Evolutionary conservation across 2,888 invertebrate species (phyloP).

Genomic region (Drosophila melanosoma): DNA sequence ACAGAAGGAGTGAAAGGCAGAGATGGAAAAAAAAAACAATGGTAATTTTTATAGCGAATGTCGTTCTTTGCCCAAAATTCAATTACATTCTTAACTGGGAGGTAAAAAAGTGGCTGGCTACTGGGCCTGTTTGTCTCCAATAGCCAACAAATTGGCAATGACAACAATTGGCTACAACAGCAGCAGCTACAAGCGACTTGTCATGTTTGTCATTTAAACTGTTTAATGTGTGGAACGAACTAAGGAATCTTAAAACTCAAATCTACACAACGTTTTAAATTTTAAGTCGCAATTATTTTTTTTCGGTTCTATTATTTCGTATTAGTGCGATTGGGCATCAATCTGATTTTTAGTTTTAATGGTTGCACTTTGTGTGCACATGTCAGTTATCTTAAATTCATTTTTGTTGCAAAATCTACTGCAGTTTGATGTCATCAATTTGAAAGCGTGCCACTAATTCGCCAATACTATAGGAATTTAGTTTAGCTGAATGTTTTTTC

Average conservation of each 20-base stretch:
- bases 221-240: conserved; percentile 67
- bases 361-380: conserved; percentile 9
- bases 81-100: conserved; percentile 9
- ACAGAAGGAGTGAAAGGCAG: background rate
- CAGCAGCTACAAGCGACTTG: conserved; percentile 20
- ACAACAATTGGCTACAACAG: background rate
- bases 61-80: conserved; percentile 39
- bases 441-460: conserved; percentile 49
- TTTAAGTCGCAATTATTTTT: conserved; percentile 8
- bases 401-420: conserved; percentile 9
- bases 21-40: conserved; percentile 5
- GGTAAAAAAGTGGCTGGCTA: conserved; percentile 13
- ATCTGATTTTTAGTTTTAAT: conserved; percentile 18
- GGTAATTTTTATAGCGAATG: conserved; percentile 40
- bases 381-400: conserved; percentile 22
- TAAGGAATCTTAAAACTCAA: conserved; percentile 39
- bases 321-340: background rate
- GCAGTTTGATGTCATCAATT: conserved; percentile 14
- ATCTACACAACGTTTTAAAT: conserved; percentile 16
- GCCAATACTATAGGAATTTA: conserved; percentile 8
- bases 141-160: conserved; percentile 40
- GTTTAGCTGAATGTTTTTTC: conserved; percentile 6
- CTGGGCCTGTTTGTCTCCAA: conserved; percentile 57
- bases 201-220: conserved; percentile 53
- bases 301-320: background rate